These are phyloP conservation scores for Scelioninae gen. 1 DNA, from an alignment of 2,888 invertebrate genomes.

Conservation along the genomic window DNA sequence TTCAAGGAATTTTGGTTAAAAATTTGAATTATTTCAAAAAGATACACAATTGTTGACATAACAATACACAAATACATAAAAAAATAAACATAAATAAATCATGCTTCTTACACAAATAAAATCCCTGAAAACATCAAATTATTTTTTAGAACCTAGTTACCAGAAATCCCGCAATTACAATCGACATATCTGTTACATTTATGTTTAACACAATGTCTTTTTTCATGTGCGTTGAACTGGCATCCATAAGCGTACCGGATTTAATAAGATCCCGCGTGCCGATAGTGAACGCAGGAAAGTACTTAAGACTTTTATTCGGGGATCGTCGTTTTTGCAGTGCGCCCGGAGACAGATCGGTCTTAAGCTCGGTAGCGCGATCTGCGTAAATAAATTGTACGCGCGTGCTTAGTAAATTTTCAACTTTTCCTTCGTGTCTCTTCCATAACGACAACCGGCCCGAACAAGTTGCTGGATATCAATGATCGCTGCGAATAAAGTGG, in stretches of 20 bases:
- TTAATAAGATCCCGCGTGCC: constrained; percentile 61
- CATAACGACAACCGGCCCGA: constrained; percentile 52
- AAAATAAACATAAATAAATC: too few relatives aligned
- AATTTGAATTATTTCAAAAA: too few relatives aligned
- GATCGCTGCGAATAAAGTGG: constrained; percentile 66
- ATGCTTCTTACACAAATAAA: too few relatives aligned
- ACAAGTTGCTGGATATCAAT: constrained; percentile 64
- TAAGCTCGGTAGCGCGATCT: constrained; percentile 56
- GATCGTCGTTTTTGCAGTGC: constrained; percentile 31
- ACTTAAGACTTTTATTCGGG: constrained; percentile 53
- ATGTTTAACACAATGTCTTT: too few relatives aligned
- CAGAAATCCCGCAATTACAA: too few relatives aligned
- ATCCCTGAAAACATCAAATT: too few relatives aligned
- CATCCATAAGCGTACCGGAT: constrained; percentile 9
- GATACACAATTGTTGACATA: too few relatives aligned
- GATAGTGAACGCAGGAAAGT: constrained; percentile 62
- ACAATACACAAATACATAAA: too few relatives aligned
- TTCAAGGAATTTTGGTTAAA: too few relatives aligned
- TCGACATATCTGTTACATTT: too few relatives aligned
- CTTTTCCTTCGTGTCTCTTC: constrained; percentile 52
- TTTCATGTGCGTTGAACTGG: background rate
- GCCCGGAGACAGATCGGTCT: constrained; percentile 51
- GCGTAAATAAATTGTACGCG: constrained; percentile 65
- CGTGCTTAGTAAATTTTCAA: constrained; percentile 67
- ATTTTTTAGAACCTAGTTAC: too few relatives aligned